Percentiles rank a stretch among this genome's conserved stretches.
phyloP scores from a whole-genome alignment of 2,888 invertebrate species.

The Mythimna impura region DNA sequence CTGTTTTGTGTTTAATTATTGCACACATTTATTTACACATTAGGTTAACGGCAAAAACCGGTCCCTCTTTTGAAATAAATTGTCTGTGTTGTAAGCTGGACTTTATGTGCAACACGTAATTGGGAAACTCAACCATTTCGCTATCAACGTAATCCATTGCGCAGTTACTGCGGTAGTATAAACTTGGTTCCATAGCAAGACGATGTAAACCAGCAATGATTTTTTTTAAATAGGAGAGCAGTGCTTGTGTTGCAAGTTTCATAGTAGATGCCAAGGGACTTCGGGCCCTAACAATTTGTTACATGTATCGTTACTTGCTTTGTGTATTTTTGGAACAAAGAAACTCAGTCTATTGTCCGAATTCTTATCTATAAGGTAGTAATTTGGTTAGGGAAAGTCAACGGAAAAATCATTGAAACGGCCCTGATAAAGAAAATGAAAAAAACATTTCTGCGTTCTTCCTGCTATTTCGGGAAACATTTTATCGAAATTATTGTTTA shows the following conservation, averaged over 20 bases:
- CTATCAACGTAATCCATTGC: conserved; percentile 22
- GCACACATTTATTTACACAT: conserved; percentile 88
- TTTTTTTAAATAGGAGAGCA: not conserved
- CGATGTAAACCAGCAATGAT: conserved; percentile 27
- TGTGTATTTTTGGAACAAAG: conserved; percentile 76
- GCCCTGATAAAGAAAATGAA: conserved; percentile 36
- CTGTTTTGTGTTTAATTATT: conserved; percentile 86
- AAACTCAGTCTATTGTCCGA: conserved; percentile 72
- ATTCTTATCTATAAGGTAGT: conserved; percentile 64
- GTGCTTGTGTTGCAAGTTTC: not conserved
- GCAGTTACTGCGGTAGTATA: not conserved
- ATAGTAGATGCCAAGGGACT: conserved; percentile 50
- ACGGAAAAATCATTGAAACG: conserved; percentile 51
- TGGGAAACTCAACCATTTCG: not conserved
- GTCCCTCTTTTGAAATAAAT: conserved; percentile 85
- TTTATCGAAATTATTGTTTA: conserved; percentile 36
- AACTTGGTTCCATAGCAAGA: not conserved
- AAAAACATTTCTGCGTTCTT: conserved; percentile 30
- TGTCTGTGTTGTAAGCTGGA: conserved; percentile 67
- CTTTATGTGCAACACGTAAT: conserved; percentile 11
- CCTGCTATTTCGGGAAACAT: conserved; percentile 45
- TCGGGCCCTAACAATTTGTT: conserved; percentile 74
- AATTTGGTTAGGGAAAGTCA: conserved; percentile 56
- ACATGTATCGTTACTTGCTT: conserved; percentile 77
- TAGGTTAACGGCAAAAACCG: conserved; percentile 87